These are phyloP conservation scores for Rhinoderma darwinii DNA, from an alignment of 2,113 vertebrate genomes.

Conservation along the genomic window DNA sequence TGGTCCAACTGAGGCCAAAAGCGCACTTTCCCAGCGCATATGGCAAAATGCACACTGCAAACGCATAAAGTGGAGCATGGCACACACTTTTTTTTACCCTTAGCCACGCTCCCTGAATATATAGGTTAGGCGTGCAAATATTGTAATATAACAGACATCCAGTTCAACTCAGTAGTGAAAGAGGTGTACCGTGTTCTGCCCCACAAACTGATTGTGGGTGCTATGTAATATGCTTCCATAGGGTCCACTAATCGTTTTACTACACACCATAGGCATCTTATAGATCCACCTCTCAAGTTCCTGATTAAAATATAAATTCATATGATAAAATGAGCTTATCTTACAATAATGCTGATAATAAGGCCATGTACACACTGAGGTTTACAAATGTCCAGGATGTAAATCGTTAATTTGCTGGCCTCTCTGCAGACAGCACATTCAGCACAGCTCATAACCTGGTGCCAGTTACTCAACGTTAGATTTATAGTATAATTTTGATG, in stretches of 20 bases:
- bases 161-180: no score
- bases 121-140: no score
- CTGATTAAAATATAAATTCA: neutral
- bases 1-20: no score
- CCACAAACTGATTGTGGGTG: neutral
- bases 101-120: no score
- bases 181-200: neutral
- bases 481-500: constrained; percentile 53
- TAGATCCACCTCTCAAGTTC: neutral
- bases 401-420: neutral
- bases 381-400: neutral
- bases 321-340: neutral
- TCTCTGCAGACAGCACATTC: constrained; percentile 44
- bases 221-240: neutral
- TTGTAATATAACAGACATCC: no score
- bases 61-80: no score
- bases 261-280: neutral
- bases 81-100: no score
- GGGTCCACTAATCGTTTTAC: neutral
- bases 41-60: no score
- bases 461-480: constrained; percentile 46
- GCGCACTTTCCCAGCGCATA: no score
- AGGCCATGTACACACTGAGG: neutral
- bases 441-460: constrained; percentile 44
- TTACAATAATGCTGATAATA: neutral